Evolutionary conservation across 2,113 vertebrate genomes (phyloP).

Genomic region (Nannobrachium achirus): DNA sequence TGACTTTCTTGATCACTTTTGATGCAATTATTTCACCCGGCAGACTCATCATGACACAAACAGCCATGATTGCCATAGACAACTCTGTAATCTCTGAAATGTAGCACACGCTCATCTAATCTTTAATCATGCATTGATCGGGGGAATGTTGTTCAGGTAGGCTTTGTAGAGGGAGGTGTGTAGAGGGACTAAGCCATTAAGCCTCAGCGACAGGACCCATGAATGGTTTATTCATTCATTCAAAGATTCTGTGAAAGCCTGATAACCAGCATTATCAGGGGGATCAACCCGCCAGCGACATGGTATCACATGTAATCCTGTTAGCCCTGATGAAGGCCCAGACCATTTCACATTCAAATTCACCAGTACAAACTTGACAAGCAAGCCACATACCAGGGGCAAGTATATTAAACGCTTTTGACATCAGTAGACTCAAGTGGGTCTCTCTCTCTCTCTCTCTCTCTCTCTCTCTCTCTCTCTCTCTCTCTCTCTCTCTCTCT

Average conservation of each 20-base stretch:
- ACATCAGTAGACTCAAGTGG: slow-evolving; percentile 2
- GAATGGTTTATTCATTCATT: slow-evolving; percentile 16
- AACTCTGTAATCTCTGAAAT: slow-evolving; percentile 36
- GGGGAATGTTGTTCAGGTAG: slow-evolving; percentile 51
- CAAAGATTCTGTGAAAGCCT: slow-evolving; percentile 32
- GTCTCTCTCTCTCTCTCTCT: background rate
- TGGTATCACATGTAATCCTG: slow-evolving; percentile 45
- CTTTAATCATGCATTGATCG: slow-evolving; percentile 54
- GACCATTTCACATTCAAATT: slow-evolving; percentile 43
- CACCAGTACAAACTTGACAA: slow-evolving; percentile 27
- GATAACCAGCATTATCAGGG: slow-evolving; percentile 62
- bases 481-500: background rate
- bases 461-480: background rate
- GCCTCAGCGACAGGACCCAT: slow-evolving; percentile 36
- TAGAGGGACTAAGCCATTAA: slow-evolving; percentile 47
- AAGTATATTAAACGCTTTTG: too few species aligned
- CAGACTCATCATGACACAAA: too few species aligned
- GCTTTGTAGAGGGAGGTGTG: slow-evolving; percentile 66
- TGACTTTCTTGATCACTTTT: too few species aligned
- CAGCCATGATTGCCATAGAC: too few species aligned
- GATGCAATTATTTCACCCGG: too few species aligned
- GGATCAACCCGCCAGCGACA: slow-evolving; percentile 47
- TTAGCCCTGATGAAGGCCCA: slow-evolving; percentile 52
- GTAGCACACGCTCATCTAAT: slow-evolving; percentile 46
- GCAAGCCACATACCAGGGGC: background rate